phyloP scores from a whole-genome alignment of 2,888 invertebrate species.

The Caradrina clavipalpis region DNA sequence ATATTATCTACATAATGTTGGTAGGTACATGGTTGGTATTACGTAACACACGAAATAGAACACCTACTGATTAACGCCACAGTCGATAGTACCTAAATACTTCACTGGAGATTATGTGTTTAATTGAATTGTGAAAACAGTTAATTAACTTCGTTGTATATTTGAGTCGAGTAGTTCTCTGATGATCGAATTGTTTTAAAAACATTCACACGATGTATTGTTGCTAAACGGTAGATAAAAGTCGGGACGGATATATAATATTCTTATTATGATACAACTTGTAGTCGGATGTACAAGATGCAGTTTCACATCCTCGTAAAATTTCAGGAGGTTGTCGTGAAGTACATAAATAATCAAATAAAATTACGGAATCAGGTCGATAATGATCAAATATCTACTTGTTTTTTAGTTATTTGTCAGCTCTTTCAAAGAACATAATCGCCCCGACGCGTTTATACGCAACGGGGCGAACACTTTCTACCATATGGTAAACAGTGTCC shows the following conservation, averaged over 20 bases:
- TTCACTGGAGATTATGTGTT: conserved; percentile 24
- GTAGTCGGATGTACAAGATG: not conserved
- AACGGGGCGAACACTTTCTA: too few species aligned
- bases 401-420: too few species aligned
- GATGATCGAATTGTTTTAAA: not conserved
- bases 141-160: conserved; percentile 16
- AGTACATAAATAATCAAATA: too few species aligned
- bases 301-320: too few species aligned
- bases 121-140: conserved; percentile 38
- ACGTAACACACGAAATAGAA: conserved; percentile 26
- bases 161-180: not conserved
- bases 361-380: too few species aligned
- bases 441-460: too few species aligned
- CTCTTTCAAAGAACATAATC: too few species aligned
- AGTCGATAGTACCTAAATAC: conserved; percentile 11
- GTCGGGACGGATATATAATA: not conserved
- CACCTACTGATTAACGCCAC: conserved; percentile 30
- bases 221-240: not conserved
- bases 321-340: too few species aligned
- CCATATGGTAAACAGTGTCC: too few species aligned
- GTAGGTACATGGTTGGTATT: not conserved
- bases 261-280: not conserved
- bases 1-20: conserved; percentile 19
- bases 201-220: not conserved
- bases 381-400: too few species aligned